Percentiles rank a stretch among this genome's conserved stretches.
These are phyloP conservation scores for Pangasianodon gigas DNA, from an alignment of 2,113 vertebrate species.

Conservation along the genomic window DNA sequence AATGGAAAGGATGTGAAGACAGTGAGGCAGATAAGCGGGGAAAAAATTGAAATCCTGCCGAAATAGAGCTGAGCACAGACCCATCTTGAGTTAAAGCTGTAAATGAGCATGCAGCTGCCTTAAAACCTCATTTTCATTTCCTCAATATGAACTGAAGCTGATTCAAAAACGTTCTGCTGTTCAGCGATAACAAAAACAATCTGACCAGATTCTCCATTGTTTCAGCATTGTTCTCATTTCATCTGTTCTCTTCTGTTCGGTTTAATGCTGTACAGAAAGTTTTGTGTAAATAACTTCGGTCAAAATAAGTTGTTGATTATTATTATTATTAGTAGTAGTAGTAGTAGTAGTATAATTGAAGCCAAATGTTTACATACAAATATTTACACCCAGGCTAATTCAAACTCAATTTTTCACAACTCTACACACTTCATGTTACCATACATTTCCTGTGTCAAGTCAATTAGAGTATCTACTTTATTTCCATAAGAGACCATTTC, in stretches of 20 bases:
- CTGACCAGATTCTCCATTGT: neutral
- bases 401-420: neutral
- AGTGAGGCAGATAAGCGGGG: slow-evolving; percentile 62
- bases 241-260: neutral
- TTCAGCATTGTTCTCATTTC: neutral
- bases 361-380: neutral
- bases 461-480: neutral
- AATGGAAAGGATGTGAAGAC: slow-evolving; percentile 63
- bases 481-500: too few species aligned
- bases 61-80: slow-evolving; percentile 51
- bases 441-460: neutral
- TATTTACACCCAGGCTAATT: neutral
- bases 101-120: slow-evolving; percentile 20
- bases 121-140: slow-evolving; percentile 8
- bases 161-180: neutral
- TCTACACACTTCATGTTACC: neutral
- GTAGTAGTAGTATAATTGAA: neutral
- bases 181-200: slow-evolving; percentile 16
- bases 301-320: neutral
- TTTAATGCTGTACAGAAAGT: neutral
- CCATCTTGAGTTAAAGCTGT: slow-evolving; percentile 5
- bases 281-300: neutral
- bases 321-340: neutral
- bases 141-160: slow-evolving; percentile 8
- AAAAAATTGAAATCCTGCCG: slow-evolving; percentile 59